Conservation (phyloP, 2,113 vertebrate genomes). For the Noctilio leporinus region DNA sequence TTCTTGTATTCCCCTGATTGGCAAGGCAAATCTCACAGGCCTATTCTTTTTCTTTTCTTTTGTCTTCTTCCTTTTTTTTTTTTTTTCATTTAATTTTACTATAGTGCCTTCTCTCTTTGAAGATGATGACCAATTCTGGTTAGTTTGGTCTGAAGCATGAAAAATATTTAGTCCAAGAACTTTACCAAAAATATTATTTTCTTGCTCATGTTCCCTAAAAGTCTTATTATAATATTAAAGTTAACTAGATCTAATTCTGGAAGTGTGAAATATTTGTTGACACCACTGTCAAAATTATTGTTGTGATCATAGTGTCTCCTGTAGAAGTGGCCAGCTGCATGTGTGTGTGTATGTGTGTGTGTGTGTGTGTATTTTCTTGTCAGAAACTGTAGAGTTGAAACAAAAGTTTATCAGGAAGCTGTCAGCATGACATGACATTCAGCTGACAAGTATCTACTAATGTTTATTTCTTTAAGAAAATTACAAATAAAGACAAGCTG, state of each 20-base stretch:
- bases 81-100: neutral
- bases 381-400: neutral
- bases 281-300: neutral
- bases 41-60: neutral
- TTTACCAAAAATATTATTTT: conserved; percentile 16
- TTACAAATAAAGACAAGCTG: neutral
- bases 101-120: neutral
- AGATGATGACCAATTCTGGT: neutral
- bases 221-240: neutral
- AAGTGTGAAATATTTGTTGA: neutral
- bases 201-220: neutral
- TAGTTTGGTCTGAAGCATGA: neutral
- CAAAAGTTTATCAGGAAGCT: neutral
- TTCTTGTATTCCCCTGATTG: neutral
- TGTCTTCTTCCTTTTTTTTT: neutral
- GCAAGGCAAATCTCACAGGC: neutral
- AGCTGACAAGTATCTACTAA: neutral
- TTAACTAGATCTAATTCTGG: neutral
- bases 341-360: neutral
- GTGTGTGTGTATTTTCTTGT: neutral
- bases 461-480: neutral
- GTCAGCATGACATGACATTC: neutral
- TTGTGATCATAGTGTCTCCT: neutral
- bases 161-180: neutral
- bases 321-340: neutral